These are phyloP conservation scores for Martes martes DNA, from an alignment of 2,113 vertebrate genomes.

Conservation along the genomic window DNA sequence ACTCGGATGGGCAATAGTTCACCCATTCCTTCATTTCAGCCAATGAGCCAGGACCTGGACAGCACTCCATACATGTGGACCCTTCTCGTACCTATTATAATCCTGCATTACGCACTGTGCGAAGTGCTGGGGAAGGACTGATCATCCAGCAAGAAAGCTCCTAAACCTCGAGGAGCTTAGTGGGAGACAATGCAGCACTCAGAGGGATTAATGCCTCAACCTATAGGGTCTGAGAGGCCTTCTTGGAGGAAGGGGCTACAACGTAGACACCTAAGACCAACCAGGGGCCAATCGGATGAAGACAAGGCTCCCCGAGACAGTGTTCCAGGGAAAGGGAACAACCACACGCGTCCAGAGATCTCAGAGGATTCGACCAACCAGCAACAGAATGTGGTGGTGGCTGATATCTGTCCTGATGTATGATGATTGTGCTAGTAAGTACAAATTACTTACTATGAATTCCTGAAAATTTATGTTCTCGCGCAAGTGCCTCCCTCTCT, in stretches of 20 bases:
- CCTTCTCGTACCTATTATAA: too few species aligned
- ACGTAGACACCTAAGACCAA: not conserved
- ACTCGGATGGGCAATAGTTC: not conserved
- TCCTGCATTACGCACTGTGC: not conserved
- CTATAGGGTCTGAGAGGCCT: not conserved
- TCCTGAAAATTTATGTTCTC: not conserved
- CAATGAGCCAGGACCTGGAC: too few species aligned
- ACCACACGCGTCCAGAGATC: not conserved
- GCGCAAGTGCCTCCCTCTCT: not conserved
- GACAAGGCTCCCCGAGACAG: not conserved
- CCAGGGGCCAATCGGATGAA: not conserved
- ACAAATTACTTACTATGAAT: not conserved
- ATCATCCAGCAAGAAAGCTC: not conserved
- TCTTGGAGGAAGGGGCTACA: not conserved
- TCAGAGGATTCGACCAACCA: not conserved
- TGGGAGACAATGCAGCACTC: not conserved
- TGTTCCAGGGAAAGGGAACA: not conserved
- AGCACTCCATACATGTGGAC: fast-evolving
- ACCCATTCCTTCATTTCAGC: not conserved
- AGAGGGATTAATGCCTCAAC: not conserved
- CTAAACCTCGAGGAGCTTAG: not conserved
- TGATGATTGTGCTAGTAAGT: not conserved
- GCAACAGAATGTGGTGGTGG: too few species aligned
- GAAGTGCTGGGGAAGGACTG: too few species aligned
- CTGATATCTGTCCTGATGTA: too few species aligned